Evolutionary conservation across 1,140 invertebrate species (phyloP).

Genomic region (Formica selysi): DNA sequence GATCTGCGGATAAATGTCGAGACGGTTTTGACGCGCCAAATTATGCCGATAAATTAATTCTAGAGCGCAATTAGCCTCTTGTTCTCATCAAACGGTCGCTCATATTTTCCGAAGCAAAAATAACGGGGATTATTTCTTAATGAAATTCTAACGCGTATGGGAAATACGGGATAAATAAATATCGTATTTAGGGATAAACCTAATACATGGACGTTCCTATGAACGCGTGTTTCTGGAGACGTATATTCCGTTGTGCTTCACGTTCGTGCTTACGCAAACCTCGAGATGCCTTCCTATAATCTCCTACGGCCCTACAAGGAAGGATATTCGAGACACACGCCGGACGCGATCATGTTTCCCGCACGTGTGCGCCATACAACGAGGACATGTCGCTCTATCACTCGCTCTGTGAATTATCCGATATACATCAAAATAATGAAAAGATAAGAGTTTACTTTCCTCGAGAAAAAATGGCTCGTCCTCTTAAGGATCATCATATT

Average conservation of each 20-base stretch:
- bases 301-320: slow-evolving; percentile 40
- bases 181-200: slow-evolving; percentile 6
- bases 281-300: slow-evolving; percentile 50
- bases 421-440: slow-evolving; percentile 33
- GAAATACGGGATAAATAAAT: slow-evolving; percentile 18
- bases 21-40: slow-evolving; percentile 19
- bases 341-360: slow-evolving; percentile 64
- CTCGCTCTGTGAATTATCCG: background rate
- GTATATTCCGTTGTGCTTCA: background rate
- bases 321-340: slow-evolving; percentile 67
- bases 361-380: slow-evolving; percentile 71
- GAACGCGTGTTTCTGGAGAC: background rate
- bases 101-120: slow-evolving; percentile 28
- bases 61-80: slow-evolving; percentile 15
- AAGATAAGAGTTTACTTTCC: slow-evolving; percentile 6
- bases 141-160: background rate
- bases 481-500: background rate
- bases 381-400: background rate
- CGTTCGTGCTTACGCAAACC: slow-evolving; percentile 49
- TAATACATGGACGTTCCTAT: background rate
- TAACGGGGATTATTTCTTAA: slow-evolving; percentile 13
- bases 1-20: slow-evolving; percentile 28
- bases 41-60: slow-evolving; percentile 25
- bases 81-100: slow-evolving; percentile 1
- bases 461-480: background rate